These are phyloP conservation scores for Neotoxoptera formosana DNA, from an alignment of 1,140 invertebrate species.

Conservation along the genomic window DNA sequence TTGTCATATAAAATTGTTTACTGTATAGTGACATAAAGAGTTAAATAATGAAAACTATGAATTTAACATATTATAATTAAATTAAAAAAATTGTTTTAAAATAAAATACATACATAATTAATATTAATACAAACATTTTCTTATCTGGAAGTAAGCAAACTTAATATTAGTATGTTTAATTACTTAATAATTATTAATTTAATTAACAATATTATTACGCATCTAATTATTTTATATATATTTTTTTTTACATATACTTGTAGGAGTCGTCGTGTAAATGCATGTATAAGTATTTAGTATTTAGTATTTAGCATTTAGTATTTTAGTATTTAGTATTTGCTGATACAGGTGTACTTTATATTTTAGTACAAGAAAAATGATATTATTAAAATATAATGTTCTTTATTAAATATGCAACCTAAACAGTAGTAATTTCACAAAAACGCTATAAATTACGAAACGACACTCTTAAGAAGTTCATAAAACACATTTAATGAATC, in stretches of 20 bases:
- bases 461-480: not conserved
- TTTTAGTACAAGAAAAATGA: not conserved
- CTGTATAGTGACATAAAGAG: no score
- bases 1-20: not conserved
- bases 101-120: not conserved
- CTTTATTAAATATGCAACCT: not conserved
- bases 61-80: not conserved
- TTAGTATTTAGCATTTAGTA: no score
- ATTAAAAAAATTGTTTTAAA: not conserved
- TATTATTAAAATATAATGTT: not conserved
- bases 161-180: not conserved
- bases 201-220: not conserved
- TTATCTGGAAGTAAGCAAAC: not conserved
- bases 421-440: not conserved
- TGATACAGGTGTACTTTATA: not conserved
- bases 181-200: not conserved
- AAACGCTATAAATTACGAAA: not conserved
- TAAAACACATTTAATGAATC: not conserved
- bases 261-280: not conserved
- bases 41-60: not conserved
- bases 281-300: not conserved
- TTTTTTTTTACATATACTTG: not conserved
- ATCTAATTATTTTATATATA: not conserved
- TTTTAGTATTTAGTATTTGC: no score
- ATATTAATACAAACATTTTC: not conserved